These are phyloP conservation scores for Pogoniulus pusillus DNA, from an alignment of 2,797 vertebrate species.

Conservation along the genomic window DNA sequence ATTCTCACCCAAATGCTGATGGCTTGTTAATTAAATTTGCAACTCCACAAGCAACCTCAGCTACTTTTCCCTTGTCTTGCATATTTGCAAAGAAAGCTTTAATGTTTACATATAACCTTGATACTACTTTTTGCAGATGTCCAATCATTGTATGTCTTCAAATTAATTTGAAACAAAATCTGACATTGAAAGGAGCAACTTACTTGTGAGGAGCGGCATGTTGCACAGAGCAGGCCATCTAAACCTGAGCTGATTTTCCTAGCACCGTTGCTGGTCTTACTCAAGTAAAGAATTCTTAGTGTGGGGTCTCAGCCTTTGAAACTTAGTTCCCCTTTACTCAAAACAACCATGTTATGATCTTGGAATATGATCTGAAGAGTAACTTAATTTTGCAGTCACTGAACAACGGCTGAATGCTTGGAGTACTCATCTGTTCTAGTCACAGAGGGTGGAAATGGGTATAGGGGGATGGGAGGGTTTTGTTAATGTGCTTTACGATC, in stretches of 20 bases:
- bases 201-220: not conserved
- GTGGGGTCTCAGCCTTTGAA: not conserved
- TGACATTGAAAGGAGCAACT: not conserved
- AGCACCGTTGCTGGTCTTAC: not conserved
- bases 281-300: not conserved
- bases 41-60: not conserved
- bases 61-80: not conserved
- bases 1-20: not conserved
- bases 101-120: not conserved
- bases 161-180: not conserved
- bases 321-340: not conserved
- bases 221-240: not conserved
- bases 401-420: not conserved
- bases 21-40: not conserved
- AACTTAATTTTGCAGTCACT: not conserved
- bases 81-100: not conserved
- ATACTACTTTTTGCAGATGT: not conserved
- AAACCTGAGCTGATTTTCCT: not conserved
- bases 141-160: not conserved
- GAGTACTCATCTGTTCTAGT: not conserved
- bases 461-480: not conserved
- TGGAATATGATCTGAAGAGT: not conserved
- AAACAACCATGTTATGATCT: not conserved
- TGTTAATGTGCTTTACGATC: not conserved
- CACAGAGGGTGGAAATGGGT: not conserved